These are phyloP conservation scores for Cataglyphis albicans DNA, from an alignment of 2,888 invertebrate species.

Conservation along the genomic window DNA sequence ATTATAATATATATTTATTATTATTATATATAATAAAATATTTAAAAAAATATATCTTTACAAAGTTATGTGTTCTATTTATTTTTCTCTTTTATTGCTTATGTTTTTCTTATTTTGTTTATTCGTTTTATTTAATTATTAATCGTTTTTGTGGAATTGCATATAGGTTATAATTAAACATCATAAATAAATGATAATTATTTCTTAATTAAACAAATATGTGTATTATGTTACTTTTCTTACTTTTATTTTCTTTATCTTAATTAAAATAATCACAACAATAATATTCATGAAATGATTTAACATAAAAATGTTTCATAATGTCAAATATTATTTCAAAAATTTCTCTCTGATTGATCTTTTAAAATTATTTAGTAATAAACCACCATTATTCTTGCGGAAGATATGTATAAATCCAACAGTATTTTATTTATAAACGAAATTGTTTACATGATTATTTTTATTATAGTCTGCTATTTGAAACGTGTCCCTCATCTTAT, in stretches of 20 bases:
- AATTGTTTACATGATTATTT: not conserved
- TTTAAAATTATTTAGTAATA: constrained; percentile 1
- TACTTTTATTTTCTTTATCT: not conserved
- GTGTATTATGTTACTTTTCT: not conserved
- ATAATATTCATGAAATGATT: not conserved
- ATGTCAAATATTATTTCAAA: not conserved
- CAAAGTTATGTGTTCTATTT: not conserved
- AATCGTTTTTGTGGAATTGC: not conserved
- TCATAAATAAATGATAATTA: not conserved
- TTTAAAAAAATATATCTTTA: not conserved
- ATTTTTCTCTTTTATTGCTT: not conserved
- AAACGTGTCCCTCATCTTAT: not conserved
- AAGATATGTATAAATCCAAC: not conserved
- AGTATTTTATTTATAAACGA: not conserved
- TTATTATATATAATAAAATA: not conserved
- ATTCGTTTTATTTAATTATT: not conserved
- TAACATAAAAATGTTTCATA: not conserved
- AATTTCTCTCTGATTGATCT: not conserved
- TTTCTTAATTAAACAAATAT: not conserved
- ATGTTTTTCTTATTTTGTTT: not conserved
- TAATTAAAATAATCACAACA: not conserved
- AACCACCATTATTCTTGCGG: not conserved
- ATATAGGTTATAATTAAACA: too few species aligned
- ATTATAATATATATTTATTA: too few species aligned
- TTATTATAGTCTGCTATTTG: not conserved